phyloP scores from a whole-genome alignment of 1,140 invertebrate genomes.

The Heliconius nattereri region DNA sequence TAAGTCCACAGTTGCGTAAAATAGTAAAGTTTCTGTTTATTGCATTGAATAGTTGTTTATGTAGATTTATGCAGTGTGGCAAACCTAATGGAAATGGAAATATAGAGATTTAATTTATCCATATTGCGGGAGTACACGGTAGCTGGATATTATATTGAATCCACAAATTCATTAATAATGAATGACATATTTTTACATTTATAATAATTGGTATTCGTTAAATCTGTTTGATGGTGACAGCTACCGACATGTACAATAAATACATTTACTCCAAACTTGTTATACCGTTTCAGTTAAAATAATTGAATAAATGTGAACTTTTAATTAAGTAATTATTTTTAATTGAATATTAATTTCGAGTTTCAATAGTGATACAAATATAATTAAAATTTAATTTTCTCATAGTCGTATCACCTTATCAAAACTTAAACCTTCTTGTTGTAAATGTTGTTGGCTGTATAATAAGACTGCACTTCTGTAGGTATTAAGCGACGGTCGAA shows the following conservation, averaged over 20 bases:
- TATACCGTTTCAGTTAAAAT: not conserved
- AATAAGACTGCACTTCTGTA: constrained; percentile 39
- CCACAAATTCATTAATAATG: constrained; percentile 18
- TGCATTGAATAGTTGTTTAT: constrained; percentile 10
- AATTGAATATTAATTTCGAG: not conserved
- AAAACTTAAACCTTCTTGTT: not conserved
- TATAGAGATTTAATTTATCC: constrained; percentile 15
- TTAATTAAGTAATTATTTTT: constrained; percentile 17
- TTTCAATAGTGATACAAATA: not conserved
- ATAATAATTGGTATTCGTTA: constrained; percentile 23
- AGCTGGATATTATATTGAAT: constrained; percentile 20
- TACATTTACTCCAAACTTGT: not conserved
- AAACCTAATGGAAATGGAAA: constrained; percentile 14
- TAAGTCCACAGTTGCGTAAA: no score
- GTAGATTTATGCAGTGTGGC: constrained; percentile 17
- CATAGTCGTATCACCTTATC: not conserved
- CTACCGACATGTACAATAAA: not conserved
- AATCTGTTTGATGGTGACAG: constrained; percentile 24
- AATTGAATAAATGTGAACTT: constrained; percentile 14
- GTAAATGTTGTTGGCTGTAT: not conserved
- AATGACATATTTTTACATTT: constrained; percentile 17
- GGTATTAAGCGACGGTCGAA: constrained; percentile 92
- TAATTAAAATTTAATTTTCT: not conserved
- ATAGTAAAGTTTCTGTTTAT: not conserved
- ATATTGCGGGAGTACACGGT: constrained; percentile 13